Evolutionary conservation across 1,140 invertebrate species (phyloP), one percentile per base, ranked within the genome.

Genomic region (Andricus grossulariae): DNA sequence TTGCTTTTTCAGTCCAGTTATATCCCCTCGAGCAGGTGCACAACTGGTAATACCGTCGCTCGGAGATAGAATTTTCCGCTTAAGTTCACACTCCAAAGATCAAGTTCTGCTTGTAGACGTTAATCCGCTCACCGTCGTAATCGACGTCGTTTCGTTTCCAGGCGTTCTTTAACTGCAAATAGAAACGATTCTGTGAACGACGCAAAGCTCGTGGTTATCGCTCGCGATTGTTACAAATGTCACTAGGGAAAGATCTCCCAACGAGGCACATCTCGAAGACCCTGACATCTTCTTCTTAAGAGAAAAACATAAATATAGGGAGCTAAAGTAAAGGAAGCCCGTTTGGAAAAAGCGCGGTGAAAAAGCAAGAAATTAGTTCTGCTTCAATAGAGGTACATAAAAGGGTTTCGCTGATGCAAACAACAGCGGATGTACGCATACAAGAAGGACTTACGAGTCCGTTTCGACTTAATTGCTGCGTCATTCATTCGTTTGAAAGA

Each of bases 21-120:
- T 66, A 66, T 66, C 60, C 32, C 60, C 60, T 45, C 39, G 32
- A 66, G 60, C 60, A 66, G 25, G 60, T 45, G 60, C 60, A 66
- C 60, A 66, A 66, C 60, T 66, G 25, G 60, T 45, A 66, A 66
- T 66, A 45, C 60, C 60, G 32, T 16, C 60, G 25, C 60, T 66
- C 16, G 60, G 60, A 66, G 60, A 66, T 66, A 66, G 60, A 66
- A 66, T 66, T 66, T 66, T 66, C 60, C 60, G 60, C 60, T 66
- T 66, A 66, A 66, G 32, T 21, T 66, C 60, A 66, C 60, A 66
- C 60, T 66, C 60, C 60, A 66, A 66, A 66, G 60, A 66, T 66
- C 60, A 45, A 66, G 60, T 66, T 66, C 60, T 66, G 57, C 57
- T 66, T 45, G 60, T 39, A 66, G 60, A 66, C 60, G 60, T 66